Evolutionary conservation across 2,888 invertebrate genomes (phyloP).

Genomic region (Nebria brevicollis): DNA sequence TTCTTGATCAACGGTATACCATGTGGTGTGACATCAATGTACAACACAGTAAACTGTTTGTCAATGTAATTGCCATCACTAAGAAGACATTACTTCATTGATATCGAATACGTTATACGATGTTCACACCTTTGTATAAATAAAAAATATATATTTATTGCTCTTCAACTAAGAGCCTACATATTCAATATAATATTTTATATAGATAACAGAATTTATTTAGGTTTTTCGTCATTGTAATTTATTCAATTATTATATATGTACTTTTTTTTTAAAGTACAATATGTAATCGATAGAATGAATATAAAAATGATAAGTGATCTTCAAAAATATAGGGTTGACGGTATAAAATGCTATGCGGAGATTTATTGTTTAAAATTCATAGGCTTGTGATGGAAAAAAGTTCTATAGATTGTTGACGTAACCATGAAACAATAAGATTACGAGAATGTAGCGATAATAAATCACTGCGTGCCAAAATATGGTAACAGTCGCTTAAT

Average conservation of each 20-base stretch:
- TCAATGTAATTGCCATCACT: conserved; percentile 8
- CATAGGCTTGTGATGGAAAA: neutral
- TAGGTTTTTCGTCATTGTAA: neutral
- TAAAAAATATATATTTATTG: neutral
- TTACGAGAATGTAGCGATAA: neutral
- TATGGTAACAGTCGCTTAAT: neutral
- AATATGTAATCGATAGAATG: neutral
- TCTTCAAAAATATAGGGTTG: neutral
- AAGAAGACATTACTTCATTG: neutral
- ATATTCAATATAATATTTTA: too few relatives aligned
- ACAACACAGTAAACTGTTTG: neutral
- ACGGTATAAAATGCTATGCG: neutral
- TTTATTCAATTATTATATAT: neutral
- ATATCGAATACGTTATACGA: neutral
- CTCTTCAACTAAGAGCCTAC: neutral
- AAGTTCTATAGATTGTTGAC: neutral
- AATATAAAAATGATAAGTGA: neutral
- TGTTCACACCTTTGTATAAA: neutral
- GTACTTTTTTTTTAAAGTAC: neutral
- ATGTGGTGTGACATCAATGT: neutral
- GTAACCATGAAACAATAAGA: neutral
- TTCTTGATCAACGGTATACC: conserved; percentile 3
- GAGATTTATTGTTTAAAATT: neutral
- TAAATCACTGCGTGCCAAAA: neutral
- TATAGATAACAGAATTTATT: too few relatives aligned